phyloP scores from a whole-genome alignment of 2,797 vertebrate genomes.

The Natrix natrix region DNA sequence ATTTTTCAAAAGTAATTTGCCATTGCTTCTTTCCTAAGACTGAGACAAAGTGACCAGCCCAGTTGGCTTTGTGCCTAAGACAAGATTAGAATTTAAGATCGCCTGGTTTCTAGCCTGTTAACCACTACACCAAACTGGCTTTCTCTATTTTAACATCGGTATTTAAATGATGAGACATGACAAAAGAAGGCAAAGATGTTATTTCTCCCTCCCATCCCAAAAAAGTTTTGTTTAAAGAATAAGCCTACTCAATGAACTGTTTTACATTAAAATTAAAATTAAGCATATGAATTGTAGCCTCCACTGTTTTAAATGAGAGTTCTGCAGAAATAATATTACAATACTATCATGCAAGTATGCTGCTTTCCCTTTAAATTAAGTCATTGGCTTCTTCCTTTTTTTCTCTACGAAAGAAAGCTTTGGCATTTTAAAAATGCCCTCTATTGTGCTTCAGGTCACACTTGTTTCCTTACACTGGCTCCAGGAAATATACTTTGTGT shows the following conservation, averaged over 20 bases:
- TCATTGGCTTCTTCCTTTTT: background rate
- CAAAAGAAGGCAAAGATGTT: background rate
- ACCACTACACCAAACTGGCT: background rate
- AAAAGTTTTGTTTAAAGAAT: background rate
- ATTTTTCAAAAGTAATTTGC: background rate
- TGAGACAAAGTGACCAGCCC: background rate
- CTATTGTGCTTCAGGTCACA: constrained; percentile 1
- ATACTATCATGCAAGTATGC: background rate
- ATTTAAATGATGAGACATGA: background rate
- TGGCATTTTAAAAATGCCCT: constrained; percentile 4
- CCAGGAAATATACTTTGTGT: constrained; percentile 6
- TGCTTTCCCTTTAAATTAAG: background rate
- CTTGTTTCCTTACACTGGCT: constrained; percentile 17
- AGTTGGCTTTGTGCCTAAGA: background rate
- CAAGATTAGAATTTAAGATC: background rate
- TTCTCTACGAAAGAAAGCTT: background rate
- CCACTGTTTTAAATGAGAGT: background rate
- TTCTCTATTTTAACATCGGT: background rate
- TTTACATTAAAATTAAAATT: background rate
- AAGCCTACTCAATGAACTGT: background rate
- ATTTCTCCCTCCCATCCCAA: background rate
- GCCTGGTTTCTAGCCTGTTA: background rate
- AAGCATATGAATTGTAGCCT: background rate
- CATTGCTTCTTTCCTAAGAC: background rate
- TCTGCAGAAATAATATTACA: background rate